Base-by-base conservation (phyloP, 2,113 vertebrate species). In the Burhinus bistriatus region DNA sequence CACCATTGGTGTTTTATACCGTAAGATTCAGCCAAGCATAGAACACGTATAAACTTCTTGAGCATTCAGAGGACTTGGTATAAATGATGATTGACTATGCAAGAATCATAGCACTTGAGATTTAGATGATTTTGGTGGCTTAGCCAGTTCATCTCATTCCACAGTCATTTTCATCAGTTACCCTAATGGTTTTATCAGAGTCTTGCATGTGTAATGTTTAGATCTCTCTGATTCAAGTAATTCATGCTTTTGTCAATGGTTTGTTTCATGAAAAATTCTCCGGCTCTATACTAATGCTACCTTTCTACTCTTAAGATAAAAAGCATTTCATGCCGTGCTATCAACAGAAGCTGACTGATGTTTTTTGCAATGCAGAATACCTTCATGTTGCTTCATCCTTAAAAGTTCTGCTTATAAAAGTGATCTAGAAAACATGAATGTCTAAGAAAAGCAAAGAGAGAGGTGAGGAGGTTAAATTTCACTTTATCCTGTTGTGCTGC, bases 91-190 rank as follows among this genome's bases (percentile, higher is more conserved):
- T 44, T 83, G 66, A 72, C 68, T 52, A 52, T 62, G 58, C 72
- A 91, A 69, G 72, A 91, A 62, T 78, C n/a, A 2, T 1, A 73
- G 57, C 5, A 2, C 47, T 84, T 51, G 23, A 94, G 69, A 61
- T 78, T 52, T 69, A 65, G 75, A 30, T 90, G 36, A 75, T 26
- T 89, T 81, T 62, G 36, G 27, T 81, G 47, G 51, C 59, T 87
- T 87, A 94, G 73, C 84, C 52, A 44, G 23, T 79, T 95, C 89
- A 89, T 93, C 84, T 89, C 45, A 78, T 89, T 89, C 42, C 62
- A 32, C 29, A 49, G 57, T 57, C 36, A 18, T 93, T 93, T 91
- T 82, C 86, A 59, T 89, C 81, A 49, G 34, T 87, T 73, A 23
- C 42, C 1, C 38, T 94, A 75, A 91, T 55, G 72, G 64, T 78